A percentile compares a stretch with the other conserved stretches of the same genome.
phyloP scores from a whole-genome alignment of 2,113 vertebrate genomes.

The Stomatorhinus ivindoensis region DNA sequence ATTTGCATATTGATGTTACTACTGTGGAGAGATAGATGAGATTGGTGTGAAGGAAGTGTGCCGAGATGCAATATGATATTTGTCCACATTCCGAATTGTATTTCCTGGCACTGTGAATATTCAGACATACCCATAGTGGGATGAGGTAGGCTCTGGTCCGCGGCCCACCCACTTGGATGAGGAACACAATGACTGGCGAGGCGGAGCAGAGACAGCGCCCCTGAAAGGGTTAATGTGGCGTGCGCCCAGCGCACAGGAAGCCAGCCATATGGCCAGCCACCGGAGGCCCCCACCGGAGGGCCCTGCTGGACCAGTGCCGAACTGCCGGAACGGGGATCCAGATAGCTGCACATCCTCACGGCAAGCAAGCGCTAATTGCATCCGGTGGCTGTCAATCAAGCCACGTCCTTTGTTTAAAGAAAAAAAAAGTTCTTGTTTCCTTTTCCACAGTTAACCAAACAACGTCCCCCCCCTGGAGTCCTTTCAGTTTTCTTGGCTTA shows the following conservation, averaged over 20 bases:
- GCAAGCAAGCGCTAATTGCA: constrained; percentile 79
- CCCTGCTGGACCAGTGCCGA: constrained; percentile 84
- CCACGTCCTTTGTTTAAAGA: constrained; percentile 31
- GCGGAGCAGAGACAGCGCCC: not conserved
- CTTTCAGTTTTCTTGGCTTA: not conserved
- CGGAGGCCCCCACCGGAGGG: constrained; percentile 70
- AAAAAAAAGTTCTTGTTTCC: not conserved
- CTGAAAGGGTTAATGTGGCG: not conserved
- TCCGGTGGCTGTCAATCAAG: constrained; percentile 87
- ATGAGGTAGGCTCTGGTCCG: not conserved
- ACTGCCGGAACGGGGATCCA: constrained; percentile 80
- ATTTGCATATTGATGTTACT: not conserved
- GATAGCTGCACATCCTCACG: constrained; percentile 67
- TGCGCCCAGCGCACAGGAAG: constrained; percentile 45
- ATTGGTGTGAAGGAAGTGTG: not conserved
- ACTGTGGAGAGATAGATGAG: not conserved
- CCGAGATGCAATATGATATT: not conserved
- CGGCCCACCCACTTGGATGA: not conserved
- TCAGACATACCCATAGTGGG: not conserved
- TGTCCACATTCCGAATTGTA: not conserved
- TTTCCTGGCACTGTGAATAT: not conserved
- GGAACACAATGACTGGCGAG: not conserved
- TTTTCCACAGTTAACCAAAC: not conserved
- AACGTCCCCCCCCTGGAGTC: not conserved
- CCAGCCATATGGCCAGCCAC: constrained; percentile 83